Evolutionary conservation across 2,797 vertebrate genomes (phyloP), one percentile per base, ranked within the genome.

Genomic region (Sitta carolinensis): DNA sequence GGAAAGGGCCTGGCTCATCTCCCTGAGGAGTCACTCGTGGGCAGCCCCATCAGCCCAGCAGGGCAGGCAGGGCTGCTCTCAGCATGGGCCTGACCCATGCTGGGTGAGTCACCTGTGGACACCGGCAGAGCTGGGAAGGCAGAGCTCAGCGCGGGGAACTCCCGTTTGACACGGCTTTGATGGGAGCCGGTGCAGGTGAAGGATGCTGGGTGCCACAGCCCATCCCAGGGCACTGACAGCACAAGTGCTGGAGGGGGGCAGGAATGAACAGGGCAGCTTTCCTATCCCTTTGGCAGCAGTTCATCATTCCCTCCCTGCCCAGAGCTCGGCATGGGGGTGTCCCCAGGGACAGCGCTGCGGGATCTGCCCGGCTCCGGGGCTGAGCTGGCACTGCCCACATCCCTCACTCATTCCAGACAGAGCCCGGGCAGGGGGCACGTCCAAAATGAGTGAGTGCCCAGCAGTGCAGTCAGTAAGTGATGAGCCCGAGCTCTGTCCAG

Each of bases 401-500:
- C 55, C 32, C 81, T 81, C 67, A 43, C 68, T 72, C 78, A 7
- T 21, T 15, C 52, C 10, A 6, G 51, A 42, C 54, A 72, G 51
- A 59, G 62, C 38, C 50, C 5, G 0, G 4, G 43, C 16, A 75
- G n/a, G 45, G 55, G 47, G 23, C 51, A 59, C 2, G 5, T 29
- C 72, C 76, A 20, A 40, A 87, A 66, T 10, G 36, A 36, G 18
- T 3, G 27, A n/a, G 15, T 17, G 29, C 69, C 74, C 22, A 1
- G 22, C 62, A 23, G 45, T 29, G 59, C 51, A 15, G 45, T 26
- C 27, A 30, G 30, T 14, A 11, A 54, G 17, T 5, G 26, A 62
- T 4, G 29, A 74, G 26, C 32, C 27, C 3, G 0, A 67, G 23
- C 42, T 29, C 5, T 18, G 0, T 5, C 1, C 3, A 42, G 13